Conservation (phyloP, 2,113 vertebrate species). For the Lophotis ruficrista region DNA sequence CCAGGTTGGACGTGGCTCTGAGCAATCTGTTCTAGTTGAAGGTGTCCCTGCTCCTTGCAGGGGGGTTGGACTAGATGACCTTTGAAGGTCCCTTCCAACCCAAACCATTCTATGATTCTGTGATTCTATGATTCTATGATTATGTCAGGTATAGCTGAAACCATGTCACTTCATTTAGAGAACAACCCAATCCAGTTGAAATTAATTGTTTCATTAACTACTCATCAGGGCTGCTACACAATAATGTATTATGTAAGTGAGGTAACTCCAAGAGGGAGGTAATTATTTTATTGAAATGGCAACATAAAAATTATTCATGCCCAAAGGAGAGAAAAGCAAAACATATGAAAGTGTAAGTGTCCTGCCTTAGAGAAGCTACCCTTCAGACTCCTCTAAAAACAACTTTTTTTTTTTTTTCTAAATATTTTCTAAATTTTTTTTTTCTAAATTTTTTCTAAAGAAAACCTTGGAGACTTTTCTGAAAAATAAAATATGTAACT, state of each 20-base stretch:
- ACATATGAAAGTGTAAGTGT: neutral
- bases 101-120: too few relatives aligned
- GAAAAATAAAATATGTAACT: neutral
- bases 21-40: too few relatives aligned
- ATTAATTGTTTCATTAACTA: conserved; percentile 50
- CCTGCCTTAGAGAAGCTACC: neutral
- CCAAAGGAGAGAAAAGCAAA: conserved; percentile 16
- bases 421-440: neutral
- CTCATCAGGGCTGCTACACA: conserved; percentile 23
- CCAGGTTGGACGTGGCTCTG: too few relatives aligned
- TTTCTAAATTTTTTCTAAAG: neutral
- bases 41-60: too few relatives aligned
- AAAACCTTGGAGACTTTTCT: neutral
- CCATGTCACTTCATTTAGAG: conserved; percentile 45
- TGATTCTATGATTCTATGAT: too few relatives aligned
- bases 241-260: neutral
- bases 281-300: conserved; percentile 40
- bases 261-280: neutral
- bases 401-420: neutral
- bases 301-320: conserved; percentile 60
- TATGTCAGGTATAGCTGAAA: conserved; percentile 2
- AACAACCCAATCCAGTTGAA: neutral
- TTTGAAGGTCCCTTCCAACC: too few relatives aligned
- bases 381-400: neutral
- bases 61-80: too few relatives aligned